Percentiles rank a stretch among this genome's conserved stretches.
phyloP scores from a whole-genome alignment of 2,113 vertebrate genomes.

The Dinomys branickii region DNA sequence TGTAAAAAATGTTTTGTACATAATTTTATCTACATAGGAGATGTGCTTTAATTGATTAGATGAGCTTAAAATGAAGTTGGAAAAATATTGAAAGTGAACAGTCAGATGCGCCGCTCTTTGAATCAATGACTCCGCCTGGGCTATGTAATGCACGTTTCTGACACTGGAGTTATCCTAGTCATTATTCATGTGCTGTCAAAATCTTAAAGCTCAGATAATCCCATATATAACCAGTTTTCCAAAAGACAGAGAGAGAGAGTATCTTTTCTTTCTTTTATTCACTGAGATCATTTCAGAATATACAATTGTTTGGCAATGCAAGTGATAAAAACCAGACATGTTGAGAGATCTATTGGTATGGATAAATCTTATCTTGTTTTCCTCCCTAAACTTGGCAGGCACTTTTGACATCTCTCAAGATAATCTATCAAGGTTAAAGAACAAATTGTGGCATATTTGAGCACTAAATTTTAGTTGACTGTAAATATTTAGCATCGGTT shows the following conservation, averaged over 20 bases:
- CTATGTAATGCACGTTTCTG: constrained; percentile 6
- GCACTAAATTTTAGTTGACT: constrained; percentile 72
- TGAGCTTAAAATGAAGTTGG: neutral
- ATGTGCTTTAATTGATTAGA: constrained; percentile 7
- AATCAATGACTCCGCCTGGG: constrained; percentile 30
- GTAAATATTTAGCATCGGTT: constrained; percentile 18
- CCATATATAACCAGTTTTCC: constrained; percentile 25
- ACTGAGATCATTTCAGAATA: constrained; percentile 72
- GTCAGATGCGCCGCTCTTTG: constrained; percentile 36
- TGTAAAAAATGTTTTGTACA: neutral
- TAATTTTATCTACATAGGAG: neutral
- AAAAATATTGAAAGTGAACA: constrained; percentile 41
- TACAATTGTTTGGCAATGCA: constrained; percentile 63
- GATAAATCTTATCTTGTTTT: constrained; percentile 77
- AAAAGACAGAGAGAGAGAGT: constrained; percentile 28
- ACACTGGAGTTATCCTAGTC: constrained; percentile 22
- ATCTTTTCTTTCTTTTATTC: constrained; percentile 66
- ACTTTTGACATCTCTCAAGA: constrained; percentile 67
- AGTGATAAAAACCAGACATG: constrained; percentile 79
- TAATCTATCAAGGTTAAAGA: constrained; percentile 72
- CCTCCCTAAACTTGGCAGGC: constrained; percentile 76
- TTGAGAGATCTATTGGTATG: constrained; percentile 60
- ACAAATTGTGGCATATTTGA: constrained; percentile 58
- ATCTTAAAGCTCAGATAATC: constrained; percentile 60
- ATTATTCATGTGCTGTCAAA: constrained; percentile 61